These are phyloP conservation scores for Colossoma macropomum DNA, from an alignment of 2,113 vertebrate genomes.

Conservation along the genomic window DNA sequence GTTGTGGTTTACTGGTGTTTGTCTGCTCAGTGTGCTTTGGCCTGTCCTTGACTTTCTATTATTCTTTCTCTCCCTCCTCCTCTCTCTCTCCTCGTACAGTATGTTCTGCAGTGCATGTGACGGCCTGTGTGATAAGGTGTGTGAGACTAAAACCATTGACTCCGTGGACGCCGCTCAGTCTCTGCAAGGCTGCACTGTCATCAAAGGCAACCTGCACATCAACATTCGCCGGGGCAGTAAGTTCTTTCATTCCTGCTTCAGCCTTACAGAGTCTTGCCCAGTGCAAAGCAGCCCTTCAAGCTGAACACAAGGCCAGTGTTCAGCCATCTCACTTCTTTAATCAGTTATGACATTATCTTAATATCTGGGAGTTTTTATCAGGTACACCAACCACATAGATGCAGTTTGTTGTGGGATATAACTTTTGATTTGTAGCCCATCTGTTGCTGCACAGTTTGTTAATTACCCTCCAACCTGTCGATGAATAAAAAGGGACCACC, in stretches of 20 bases:
- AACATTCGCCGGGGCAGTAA: slow-evolving; percentile 97
- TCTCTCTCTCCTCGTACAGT: slow-evolving; percentile 70
- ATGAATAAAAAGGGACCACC: too few relatives aligned
- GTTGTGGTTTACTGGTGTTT: slow-evolving; percentile 29
- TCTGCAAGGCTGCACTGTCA: slow-evolving; percentile 92
- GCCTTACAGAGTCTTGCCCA: background rate
- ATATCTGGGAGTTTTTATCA: too few relatives aligned
- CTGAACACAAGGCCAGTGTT: slow-evolving; percentile 28
- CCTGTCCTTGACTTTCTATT: slow-evolving; percentile 45
- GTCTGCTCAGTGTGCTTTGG: slow-evolving; percentile 10
- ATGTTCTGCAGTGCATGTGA: slow-evolving; percentile 95
- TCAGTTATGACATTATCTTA: slow-evolving; percentile 61
- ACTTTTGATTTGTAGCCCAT: too few relatives aligned
- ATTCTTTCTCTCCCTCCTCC: background rate
- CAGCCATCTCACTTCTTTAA: slow-evolving; percentile 38
- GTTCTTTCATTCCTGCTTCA: slow-evolving; percentile 66
- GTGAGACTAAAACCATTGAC: slow-evolving; percentile 85
- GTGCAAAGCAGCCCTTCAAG: background rate
- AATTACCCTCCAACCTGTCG: too few relatives aligned
- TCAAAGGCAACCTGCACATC: slow-evolving; percentile 92
- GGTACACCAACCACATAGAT: background rate
- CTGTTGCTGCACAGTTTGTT: too few relatives aligned
- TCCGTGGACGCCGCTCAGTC: slow-evolving; percentile 93
- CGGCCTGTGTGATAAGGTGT: slow-evolving; percentile 93
- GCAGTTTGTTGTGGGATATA: too few relatives aligned